Percentiles rank a stretch among this genome's conserved stretches.
Conservation (phyloP, 2,888 invertebrate species). For the Cristatella mucedo region DNA sequence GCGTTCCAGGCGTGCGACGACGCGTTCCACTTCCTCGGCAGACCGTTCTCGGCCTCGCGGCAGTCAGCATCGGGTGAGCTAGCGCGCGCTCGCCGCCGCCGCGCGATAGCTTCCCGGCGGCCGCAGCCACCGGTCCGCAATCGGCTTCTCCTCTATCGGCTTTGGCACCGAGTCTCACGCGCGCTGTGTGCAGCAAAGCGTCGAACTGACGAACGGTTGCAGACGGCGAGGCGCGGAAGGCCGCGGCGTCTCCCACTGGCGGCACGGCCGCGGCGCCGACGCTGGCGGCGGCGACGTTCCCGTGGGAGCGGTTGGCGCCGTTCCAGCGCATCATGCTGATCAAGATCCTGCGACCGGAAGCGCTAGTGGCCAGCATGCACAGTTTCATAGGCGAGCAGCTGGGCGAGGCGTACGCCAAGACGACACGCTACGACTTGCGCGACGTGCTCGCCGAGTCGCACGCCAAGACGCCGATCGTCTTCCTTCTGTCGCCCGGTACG, state of each 20-base stretch:
- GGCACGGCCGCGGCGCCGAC: too few relatives aligned
- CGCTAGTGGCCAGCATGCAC: slow-evolving; percentile 22
- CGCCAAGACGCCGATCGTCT: slow-evolving; percentile 34
- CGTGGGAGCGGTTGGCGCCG: slow-evolving; percentile 23
- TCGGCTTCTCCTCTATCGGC: too few relatives aligned
- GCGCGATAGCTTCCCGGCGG: too few relatives aligned
- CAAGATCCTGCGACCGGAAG: slow-evolving; percentile 27
- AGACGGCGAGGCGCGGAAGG: too few relatives aligned
- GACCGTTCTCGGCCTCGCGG: slow-evolving; percentile 7
- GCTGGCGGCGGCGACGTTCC: too few relatives aligned
- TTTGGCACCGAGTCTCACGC: too few relatives aligned
- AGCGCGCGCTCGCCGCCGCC: too few relatives aligned
- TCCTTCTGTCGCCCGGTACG: slow-evolving; percentile 35
- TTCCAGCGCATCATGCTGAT: slow-evolving; percentile 33
- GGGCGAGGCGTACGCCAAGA: slow-evolving; percentile 21
- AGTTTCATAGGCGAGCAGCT: slow-evolving; percentile 28
- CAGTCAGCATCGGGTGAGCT: too few relatives aligned
- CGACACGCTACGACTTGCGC: slow-evolving; percentile 24
- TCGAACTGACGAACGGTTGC: too few relatives aligned
- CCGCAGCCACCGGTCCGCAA: too few relatives aligned
- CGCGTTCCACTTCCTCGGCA: slow-evolving; percentile 21
- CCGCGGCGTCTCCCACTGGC: too few relatives aligned
- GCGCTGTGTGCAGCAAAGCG: too few relatives aligned
- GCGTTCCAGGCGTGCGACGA: slow-evolving; percentile 17
- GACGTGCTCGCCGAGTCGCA: slow-evolving; percentile 32